Conservation (phyloP, 1,140 invertebrate genomes). For the Venustaconcha ellipsiformis region DNA sequence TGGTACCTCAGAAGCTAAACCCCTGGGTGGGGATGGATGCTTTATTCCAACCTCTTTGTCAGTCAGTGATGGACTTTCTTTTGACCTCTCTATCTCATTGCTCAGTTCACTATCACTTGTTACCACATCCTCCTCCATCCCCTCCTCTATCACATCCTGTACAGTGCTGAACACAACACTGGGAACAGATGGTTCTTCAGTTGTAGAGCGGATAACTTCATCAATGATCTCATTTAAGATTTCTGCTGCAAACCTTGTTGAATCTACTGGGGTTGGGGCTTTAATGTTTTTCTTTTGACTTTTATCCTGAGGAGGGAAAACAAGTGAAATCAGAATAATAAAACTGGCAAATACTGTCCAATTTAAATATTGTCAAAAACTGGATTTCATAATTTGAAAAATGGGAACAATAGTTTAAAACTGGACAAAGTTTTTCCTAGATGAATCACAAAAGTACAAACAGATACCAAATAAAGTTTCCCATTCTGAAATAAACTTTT, state of each 20-base stretch:
- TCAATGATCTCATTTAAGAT: constrained; percentile 60
- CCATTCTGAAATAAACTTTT: too few relatives aligned
- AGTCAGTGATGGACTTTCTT: background rate
- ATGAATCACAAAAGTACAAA: too few relatives aligned
- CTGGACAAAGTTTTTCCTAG: too few relatives aligned
- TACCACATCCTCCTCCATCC: constrained; percentile 32
- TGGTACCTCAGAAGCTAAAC: background rate
- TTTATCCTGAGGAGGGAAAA: too few relatives aligned
- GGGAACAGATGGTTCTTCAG: constrained; percentile 60
- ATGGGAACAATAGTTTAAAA: too few relatives aligned
- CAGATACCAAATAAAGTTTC: too few relatives aligned
- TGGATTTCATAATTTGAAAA: too few relatives aligned
- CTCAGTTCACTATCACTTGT: constrained; percentile 14
- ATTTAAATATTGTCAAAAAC: too few relatives aligned
- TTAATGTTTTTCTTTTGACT: too few relatives aligned
- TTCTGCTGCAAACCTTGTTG: constrained; percentile 24
- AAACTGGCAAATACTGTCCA: too few relatives aligned
- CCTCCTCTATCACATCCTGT: constrained; percentile 45
- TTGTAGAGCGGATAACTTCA: constrained; percentile 59
- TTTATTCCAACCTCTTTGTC: background rate
- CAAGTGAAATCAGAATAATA: too few relatives aligned
- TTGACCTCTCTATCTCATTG: background rate
- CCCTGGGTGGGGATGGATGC: background rate
- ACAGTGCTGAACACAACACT: constrained; percentile 59
- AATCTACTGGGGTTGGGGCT: too few relatives aligned